Evolutionary conservation across 2,888 invertebrate genomes (phyloP).

Genomic region (Pachymerium ferrugineum): DNA sequence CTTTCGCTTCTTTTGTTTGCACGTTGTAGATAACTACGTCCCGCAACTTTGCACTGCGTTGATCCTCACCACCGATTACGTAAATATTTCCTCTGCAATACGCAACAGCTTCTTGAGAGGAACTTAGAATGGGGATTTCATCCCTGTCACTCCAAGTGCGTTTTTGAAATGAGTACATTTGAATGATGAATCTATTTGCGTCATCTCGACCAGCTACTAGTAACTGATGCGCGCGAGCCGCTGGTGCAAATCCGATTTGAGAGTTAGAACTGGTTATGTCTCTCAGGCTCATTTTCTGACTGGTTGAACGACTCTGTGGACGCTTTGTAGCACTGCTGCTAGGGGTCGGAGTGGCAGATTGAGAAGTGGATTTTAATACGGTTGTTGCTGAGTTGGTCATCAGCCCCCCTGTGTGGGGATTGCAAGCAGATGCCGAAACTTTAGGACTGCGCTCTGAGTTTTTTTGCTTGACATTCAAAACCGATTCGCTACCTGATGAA

Average conservation of each 20-base stretch:
- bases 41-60: background rate
- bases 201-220: conserved; percentile 29
- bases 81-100: background rate
- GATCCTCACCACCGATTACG: conserved; percentile 7
- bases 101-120: background rate
- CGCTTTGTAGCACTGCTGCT: background rate
- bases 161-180: background rate
- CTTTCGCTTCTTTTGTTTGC: background rate
- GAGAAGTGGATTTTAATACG: background rate
- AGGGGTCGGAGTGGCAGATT: background rate
- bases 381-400: background rate
- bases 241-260: no score
- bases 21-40: background rate
- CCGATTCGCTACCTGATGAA: background rate
- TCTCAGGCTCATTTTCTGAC: background rate
- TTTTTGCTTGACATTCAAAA: background rate
- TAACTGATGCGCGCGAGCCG: background rate
- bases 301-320: background rate
- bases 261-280: no score
- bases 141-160: background rate
- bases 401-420: background rate
- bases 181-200: background rate
- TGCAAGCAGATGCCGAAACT: background rate
- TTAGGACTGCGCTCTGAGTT: background rate
- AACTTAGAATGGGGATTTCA: background rate